These are phyloP conservation scores for Aythya baeri DNA, from an alignment of 2,113 vertebrate species.

Conservation along the genomic window DNA sequence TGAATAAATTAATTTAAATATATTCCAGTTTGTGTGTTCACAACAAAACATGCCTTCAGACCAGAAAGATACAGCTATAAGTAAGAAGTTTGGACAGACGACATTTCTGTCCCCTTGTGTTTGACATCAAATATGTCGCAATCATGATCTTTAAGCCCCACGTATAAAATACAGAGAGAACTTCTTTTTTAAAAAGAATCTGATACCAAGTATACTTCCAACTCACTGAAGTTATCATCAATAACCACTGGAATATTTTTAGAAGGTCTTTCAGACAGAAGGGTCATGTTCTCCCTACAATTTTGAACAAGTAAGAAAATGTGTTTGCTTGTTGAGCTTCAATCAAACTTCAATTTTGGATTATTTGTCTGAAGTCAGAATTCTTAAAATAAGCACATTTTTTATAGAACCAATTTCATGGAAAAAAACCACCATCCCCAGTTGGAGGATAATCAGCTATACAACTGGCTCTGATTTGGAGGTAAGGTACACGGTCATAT, in stretches of 20 bases:
- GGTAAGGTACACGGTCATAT: neutral
- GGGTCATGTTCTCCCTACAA: neutral
- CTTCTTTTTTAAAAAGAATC: neutral
- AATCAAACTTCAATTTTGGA: conserved; percentile 41
- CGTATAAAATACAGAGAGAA: neutral
- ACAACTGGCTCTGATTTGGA: neutral
- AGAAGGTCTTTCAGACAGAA: conserved; percentile 33
- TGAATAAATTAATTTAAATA: neutral
- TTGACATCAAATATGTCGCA: neutral
- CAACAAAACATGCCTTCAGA: neutral
- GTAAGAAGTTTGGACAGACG: neutral
- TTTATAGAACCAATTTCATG: conserved; percentile 1
- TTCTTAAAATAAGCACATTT: conserved; percentile 9
- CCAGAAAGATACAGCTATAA: neutral
- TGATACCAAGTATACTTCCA: neutral
- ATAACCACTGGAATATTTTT: neutral
- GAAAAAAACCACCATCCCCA: neutral
- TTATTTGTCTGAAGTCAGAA: conserved; percentile 40
- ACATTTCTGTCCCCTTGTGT: neutral
- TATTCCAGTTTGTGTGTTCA: neutral
- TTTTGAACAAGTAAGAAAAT: conserved; percentile 8
- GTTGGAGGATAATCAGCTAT: neutral
- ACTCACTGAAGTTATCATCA: neutral
- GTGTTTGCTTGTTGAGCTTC: neutral
- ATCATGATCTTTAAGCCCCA: neutral